Conservation (phyloP, 2,797 vertebrate genomes). For the Intellagama lesueurii region DNA sequence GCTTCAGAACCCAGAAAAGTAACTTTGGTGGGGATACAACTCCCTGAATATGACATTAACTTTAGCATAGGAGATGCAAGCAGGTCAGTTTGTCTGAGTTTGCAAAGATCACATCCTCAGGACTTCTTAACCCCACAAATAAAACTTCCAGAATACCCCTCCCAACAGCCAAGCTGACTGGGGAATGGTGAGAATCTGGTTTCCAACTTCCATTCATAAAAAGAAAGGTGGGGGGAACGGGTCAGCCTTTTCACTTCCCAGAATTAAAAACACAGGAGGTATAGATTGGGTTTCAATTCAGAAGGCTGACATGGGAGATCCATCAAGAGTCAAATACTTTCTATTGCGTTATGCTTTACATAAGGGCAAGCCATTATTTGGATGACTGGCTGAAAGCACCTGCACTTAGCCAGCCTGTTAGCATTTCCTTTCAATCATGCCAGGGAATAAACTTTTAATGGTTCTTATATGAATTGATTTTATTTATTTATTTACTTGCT, state of each 20-base stretch:
- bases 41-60: neutral
- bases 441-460: conserved; percentile 23
- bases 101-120: neutral
- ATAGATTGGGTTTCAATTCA: neutral
- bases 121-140: neutral
- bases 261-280: neutral
- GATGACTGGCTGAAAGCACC: conserved; percentile 5
- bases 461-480: conserved; percentile 18
- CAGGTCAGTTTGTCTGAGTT: neutral
- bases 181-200: too few species aligned
- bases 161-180: too few species aligned
- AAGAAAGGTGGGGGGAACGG: too few species aligned
- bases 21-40: too few species aligned
- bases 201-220: too few species aligned
- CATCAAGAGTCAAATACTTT: conserved; percentile 3
- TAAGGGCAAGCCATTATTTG: conserved; percentile 15
- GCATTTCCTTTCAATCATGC: neutral
- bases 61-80: too few species aligned
- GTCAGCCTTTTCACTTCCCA: neutral
- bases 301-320: neutral
- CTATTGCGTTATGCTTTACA: neutral
- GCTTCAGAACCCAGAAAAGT: too few species aligned
- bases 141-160: too few species aligned
- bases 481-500: conserved; percentile 3
- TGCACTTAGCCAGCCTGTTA: conserved; percentile 2